These are phyloP conservation scores for Zoanthus sansibaricus DNA, from an alignment of 92 coral and sea anemone genomes.

Conservation along the genomic window DNA sequence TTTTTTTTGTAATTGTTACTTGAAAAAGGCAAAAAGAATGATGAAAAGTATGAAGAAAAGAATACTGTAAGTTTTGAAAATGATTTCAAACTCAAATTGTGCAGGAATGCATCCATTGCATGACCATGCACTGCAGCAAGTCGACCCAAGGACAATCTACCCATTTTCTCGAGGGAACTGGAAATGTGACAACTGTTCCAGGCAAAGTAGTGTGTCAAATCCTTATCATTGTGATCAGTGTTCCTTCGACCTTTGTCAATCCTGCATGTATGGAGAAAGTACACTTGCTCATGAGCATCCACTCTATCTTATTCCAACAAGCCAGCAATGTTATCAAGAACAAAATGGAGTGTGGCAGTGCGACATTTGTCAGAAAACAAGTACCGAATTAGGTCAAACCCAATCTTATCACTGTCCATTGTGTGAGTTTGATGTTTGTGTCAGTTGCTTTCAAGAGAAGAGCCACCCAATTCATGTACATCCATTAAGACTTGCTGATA, in stretches of 20 bases:
- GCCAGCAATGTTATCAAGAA: slow-evolving; percentile 53
- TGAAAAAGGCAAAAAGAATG: too few relatives aligned
- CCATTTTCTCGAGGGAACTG: slow-evolving; percentile 66
- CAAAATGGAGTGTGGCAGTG: slow-evolving; percentile 75
- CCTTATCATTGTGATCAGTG: slow-evolving; percentile 78
- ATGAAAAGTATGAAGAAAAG: neutral
- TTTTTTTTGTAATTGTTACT: too few relatives aligned
- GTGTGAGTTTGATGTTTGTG: slow-evolving; percentile 83
- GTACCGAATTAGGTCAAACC: slow-evolving; percentile 55
- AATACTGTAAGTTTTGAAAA: neutral
- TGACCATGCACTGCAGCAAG: slow-evolving; percentile 55
- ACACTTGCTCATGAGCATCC: slow-evolving; percentile 68
- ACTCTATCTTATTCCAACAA: slow-evolving; percentile 53
- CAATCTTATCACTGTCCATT: slow-evolving; percentile 66
- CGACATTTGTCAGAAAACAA: slow-evolving; percentile 63
- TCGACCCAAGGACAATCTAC: slow-evolving; percentile 61
- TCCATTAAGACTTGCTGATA: slow-evolving; percentile 69
- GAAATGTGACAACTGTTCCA: slow-evolving; percentile 81
- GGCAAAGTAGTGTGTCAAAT: slow-evolving; percentile 27
- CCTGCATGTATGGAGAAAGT: slow-evolving; percentile 47
- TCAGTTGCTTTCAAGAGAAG: slow-evolving; percentile 58
- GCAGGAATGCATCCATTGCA: slow-evolving; percentile 57
- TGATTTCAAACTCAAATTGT: neutral
- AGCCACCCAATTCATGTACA: slow-evolving; percentile 84
- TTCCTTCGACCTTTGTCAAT: slow-evolving; percentile 72